Conservation (phyloP, 2,888 invertebrate species). For the Leucophenga montana region DNA sequence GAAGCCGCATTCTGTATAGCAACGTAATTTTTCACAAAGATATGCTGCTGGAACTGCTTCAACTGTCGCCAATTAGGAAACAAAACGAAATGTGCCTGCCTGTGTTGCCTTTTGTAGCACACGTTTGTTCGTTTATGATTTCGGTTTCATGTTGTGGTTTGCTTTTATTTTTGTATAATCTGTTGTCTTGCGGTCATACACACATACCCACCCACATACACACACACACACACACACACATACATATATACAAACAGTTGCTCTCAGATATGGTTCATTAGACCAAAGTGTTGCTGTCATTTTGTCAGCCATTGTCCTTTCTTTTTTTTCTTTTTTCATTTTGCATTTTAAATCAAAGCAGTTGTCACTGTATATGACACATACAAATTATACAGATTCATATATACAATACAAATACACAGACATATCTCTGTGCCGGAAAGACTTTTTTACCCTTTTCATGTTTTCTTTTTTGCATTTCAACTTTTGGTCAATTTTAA, state of each 20-base stretch:
- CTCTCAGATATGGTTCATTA: not conserved
- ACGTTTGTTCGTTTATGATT: not conserved
- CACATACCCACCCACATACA: not conserved
- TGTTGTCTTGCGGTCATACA: constrained; percentile 3
- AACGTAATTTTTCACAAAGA: not conserved
- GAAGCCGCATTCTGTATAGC: not conserved
- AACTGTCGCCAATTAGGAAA: constrained; percentile 15
- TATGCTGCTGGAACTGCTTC: constrained; percentile 3
- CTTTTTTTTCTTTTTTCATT: not conserved
- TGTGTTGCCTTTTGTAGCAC: not conserved
- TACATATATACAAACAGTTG: too few species aligned
- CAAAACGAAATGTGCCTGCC: not conserved
- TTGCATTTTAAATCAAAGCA: constrained; percentile 2
- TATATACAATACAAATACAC: constrained; percentile 9
- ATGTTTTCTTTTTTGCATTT: constrained; percentile 2
- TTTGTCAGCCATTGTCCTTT: not conserved
- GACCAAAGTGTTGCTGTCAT: not conserved
- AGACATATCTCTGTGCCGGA: constrained; percentile 31
- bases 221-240: not conserved
- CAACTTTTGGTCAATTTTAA: constrained; percentile 21
- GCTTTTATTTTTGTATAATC: constrained; percentile 4
- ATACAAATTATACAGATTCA: constrained; percentile 26
- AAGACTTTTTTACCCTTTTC: constrained; percentile 43
- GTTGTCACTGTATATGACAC: not conserved
- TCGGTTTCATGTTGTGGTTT: constrained; percentile 10